Evolutionary conservation across 1,140 invertebrate genomes (phyloP), one percentile per base, ranked within the genome.

Genomic region (Drosophila novamexicana): DNA sequence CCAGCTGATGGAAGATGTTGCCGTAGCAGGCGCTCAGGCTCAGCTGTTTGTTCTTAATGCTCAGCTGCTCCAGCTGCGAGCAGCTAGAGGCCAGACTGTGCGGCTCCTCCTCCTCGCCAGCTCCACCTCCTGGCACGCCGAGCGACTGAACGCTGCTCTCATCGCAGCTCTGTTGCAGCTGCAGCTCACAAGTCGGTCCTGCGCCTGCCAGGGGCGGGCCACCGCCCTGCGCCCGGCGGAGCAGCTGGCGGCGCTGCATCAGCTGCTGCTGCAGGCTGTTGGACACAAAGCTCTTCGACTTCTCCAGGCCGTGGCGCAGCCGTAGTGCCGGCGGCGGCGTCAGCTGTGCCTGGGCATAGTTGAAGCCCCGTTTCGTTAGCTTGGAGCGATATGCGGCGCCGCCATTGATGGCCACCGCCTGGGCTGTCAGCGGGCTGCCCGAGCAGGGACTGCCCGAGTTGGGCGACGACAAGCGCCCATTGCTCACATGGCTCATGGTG

Each of bases 1-100:
- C 97, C 45, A 98, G 93, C 92, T 96, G 95, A 36, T 95, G 95
- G 61, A 97, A 94, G 66, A 94, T 94, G 49, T 93, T 91, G 6
- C 89, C 91, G 16, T 92, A 92, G 47, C 71, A 79, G 50, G 86
- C 79, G 7, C 79, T 86, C 1, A 91, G 42, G 7, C 67, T 86
- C 6, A 91, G 42, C 40, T 91, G 84, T n/a, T 85, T 91, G 53
- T 92, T 92, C 56, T 92, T 92, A 18, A 92, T 89, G 59, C 71
- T 83, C 39, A 92, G 50, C 36, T 85, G 74, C 22, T 90, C 88
- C 32, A 90, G 18, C 2, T 68, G 66, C n/a, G 49, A 52, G 22
- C 49, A 52, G 22, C 52, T 67, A 49, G 74, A 42, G 39, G 29
- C 34, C 1, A 72, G 22, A 36, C 67, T 83, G 29, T 5, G 8